phyloP scores from a whole-genome alignment of 1,140 invertebrate species.

The Atta texana region DNA sequence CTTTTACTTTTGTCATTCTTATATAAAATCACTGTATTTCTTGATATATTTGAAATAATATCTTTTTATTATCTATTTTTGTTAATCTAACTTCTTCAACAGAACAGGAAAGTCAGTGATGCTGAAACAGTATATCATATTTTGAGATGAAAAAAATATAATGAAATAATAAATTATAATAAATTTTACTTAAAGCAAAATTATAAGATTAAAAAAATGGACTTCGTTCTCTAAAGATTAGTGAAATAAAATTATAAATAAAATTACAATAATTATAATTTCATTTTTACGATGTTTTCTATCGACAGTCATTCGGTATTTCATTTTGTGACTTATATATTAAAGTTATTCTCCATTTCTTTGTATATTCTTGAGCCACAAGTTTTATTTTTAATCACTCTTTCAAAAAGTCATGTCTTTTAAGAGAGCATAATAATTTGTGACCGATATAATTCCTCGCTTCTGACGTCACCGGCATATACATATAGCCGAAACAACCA shows the following conservation, averaged over 20 bases:
- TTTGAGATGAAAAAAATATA: no score
- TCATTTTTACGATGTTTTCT: constrained; percentile 13
- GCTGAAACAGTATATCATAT: no score
- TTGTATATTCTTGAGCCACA: neutral
- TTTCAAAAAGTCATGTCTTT: neutral
- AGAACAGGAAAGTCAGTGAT: no score
- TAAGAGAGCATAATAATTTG: neutral
- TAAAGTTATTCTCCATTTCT: neutral
- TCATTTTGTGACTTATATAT: neutral
- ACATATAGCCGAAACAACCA: neutral
- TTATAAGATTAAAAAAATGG: no score
- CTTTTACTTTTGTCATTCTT: neutral
- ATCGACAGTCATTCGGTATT: neutral
- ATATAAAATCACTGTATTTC: neutral
- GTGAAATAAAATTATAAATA: neutral
- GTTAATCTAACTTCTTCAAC: neutral
- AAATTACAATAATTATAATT: neutral
- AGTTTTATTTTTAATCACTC: neutral
- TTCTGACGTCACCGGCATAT: neutral
- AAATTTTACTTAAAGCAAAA: no score
- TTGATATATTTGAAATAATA: neutral
- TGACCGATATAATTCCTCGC: neutral
- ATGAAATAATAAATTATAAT: no score
- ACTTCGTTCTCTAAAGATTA: no score
- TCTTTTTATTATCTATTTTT: neutral